Conservation (phyloP, 2,113 vertebrate species). For the Coturnix japonica region DNA sequence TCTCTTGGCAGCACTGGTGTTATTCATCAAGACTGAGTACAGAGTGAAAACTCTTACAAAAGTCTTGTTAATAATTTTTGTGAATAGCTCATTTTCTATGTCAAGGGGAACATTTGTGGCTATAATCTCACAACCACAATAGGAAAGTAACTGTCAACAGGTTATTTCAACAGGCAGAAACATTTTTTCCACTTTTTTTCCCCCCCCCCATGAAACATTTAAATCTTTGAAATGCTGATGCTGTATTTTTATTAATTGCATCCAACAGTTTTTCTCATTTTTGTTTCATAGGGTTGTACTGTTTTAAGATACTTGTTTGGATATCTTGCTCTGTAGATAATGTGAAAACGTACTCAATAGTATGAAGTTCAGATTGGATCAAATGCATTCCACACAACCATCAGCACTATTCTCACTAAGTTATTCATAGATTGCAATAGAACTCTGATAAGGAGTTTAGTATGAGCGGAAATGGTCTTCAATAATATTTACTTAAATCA, state of each 20-base stretch:
- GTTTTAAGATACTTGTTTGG: background rate
- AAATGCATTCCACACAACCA: background rate
- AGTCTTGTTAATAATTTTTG: background rate
- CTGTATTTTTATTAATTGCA: background rate
- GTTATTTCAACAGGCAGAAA: background rate
- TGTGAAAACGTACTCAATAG: background rate
- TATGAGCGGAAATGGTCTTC: background rate
- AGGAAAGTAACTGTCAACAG: background rate
- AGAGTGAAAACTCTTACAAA: background rate
- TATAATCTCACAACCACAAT: background rate
- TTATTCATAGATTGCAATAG: background rate
- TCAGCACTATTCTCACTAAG: background rate
- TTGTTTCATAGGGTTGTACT: background rate
- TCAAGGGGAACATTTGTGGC: background rate
- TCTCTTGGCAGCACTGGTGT: background rate
- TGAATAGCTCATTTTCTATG: background rate
- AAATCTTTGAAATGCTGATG: background rate
- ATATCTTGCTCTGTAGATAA: background rate
- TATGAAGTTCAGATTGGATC: background rate
- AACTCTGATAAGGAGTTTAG: background rate
- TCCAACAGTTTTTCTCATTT: background rate
- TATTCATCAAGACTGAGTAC: background rate
- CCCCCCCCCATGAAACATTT: background rate
- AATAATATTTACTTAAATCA: slow-evolving; percentile 25
- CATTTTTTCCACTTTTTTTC: background rate